Base-by-base conservation (phyloP, 2,888 invertebrate genomes). In the Acrobasis consociella region DNA sequence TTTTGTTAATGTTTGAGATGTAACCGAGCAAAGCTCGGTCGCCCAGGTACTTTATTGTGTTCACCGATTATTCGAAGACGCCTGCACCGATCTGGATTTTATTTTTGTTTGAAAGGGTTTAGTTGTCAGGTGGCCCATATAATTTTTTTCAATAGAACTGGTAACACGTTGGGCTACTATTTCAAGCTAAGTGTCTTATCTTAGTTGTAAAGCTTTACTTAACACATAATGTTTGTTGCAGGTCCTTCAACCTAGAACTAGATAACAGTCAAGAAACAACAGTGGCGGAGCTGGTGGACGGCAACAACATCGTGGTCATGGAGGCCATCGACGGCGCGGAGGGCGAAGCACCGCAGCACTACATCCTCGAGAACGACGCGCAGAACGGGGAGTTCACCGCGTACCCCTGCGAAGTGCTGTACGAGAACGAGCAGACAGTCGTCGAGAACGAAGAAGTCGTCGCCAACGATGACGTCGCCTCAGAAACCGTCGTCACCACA, bases 361-460 rank as follows among this genome's bases (percentile, higher is more conserved):
- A 56, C 13, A 56, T 56, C 5, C 56, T 56, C 1, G 22, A 56
- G 56, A 56, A 42, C 42, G 46, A 56, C 13, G 13, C 42, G 2
- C 42, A 56, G 11, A 42, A 42, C 42, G 56, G 56, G 5, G 56
- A 56, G 15, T 56, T 46, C 22, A 56, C 56, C 42, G 56, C 56
- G 1, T 56, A 46, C 15, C 56, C 56, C 0, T 56, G 56, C 42
- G 56, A 56, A 42, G 56, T 56, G 11, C 8, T 56, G 17, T 56
- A 56, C n/a, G 56, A 56, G 42, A 56, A 56, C 13, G 61, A 61
- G 0, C 15, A 61, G 46, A 17, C 53, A 42, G 53, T 42, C 1
- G 61, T n/a, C 15, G 31, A 42, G 7, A 31, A 39, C 9, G 42
- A 61, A 11, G 39, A 61, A 39, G 42, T 53, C 8, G 31, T 46